phyloP scores from a whole-genome alignment of 1,140 invertebrate species.

The Drosophila azteca region DNA sequence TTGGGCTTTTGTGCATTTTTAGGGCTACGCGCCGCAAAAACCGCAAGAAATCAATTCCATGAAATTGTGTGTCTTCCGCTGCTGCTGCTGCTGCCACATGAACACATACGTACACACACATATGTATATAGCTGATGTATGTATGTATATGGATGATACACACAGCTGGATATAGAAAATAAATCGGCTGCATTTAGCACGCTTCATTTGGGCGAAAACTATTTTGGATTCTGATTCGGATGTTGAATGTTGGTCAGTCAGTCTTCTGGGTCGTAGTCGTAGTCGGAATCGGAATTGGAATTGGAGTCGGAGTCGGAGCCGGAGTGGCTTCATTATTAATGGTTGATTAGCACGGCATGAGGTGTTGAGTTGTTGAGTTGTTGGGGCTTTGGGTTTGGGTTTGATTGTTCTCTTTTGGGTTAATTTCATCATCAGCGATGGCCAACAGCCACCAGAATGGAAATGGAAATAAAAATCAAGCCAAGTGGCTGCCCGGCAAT shows the following conservation, averaged over 20 bases:
- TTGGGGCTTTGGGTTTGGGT: slow-evolving; percentile 8
- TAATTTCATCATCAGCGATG: too few species aligned
- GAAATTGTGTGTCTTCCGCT: slow-evolving; percentile 79
- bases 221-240: slow-evolving; percentile 6
- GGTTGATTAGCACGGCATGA: slow-evolving; percentile 73
- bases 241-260: neutral
- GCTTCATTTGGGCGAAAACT: slow-evolving; percentile 52
- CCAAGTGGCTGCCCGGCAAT: slow-evolving; percentile 38
- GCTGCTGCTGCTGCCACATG: slow-evolving; percentile 13
- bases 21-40: slow-evolving; percentile 74
- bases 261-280: neutral
- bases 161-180: slow-evolving; percentile 42
- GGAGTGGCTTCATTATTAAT: slow-evolving; percentile 62
- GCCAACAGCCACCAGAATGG: too few species aligned
- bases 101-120: slow-evolving; percentile 1
- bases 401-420: slow-evolving; percentile 1
- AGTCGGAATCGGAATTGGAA: too few species aligned
- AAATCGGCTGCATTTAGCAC: slow-evolving; percentile 65
- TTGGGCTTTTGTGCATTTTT: slow-evolving; percentile 60
- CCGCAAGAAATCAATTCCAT: slow-evolving; percentile 78
- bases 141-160: neutral
- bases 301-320: too few species aligned
- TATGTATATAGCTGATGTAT: neutral
- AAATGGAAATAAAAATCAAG: slow-evolving; percentile 40
- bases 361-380: slow-evolving; percentile 43